phyloP scores from a whole-genome alignment of 2,797 vertebrate genomes.

The Silurus aristotelis region DNA sequence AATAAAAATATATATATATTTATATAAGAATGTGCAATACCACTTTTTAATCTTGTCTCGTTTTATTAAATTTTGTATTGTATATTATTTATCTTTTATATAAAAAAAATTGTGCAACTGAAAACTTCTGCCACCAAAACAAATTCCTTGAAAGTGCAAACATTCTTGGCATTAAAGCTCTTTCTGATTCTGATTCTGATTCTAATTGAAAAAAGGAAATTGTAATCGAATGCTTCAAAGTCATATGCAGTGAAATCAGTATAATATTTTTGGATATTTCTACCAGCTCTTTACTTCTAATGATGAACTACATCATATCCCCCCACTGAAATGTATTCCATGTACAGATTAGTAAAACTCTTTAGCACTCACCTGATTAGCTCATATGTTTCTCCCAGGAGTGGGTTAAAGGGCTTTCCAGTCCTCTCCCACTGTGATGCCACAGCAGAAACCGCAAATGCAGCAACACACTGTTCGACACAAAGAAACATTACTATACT shows the following conservation, averaged over 20 bases:
- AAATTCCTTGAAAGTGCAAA: too few species aligned
- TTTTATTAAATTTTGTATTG: too few species aligned
- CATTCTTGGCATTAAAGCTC: too few species aligned
- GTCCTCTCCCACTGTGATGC: slow-evolving; percentile 98
- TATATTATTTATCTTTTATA: too few species aligned
- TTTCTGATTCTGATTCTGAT: too few species aligned
- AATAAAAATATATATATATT: too few species aligned
- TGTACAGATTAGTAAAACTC: not conserved
- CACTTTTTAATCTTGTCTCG: too few species aligned
- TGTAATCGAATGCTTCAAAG: not conserved
- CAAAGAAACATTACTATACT: slow-evolving; percentile 7
- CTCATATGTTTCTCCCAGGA: slow-evolving; percentile 95
- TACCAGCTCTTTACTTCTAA: not conserved
- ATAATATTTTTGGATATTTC: not conserved
- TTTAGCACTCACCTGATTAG: slow-evolving; percentile 83
- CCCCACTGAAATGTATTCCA: not conserved
- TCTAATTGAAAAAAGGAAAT: too few species aligned
- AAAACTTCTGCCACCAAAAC: too few species aligned
- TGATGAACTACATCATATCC: not conserved
- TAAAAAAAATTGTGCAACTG: too few species aligned
- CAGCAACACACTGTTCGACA: slow-evolving; percentile 86
- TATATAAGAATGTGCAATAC: too few species aligned
- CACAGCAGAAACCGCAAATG: slow-evolving; percentile 96
- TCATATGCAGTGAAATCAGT: not conserved
- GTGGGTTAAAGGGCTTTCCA: slow-evolving; percentile 96